Evolutionary conservation across 2,797 vertebrate species (phyloP).

Genomic region (Rhynchonycteris naso): DNA sequence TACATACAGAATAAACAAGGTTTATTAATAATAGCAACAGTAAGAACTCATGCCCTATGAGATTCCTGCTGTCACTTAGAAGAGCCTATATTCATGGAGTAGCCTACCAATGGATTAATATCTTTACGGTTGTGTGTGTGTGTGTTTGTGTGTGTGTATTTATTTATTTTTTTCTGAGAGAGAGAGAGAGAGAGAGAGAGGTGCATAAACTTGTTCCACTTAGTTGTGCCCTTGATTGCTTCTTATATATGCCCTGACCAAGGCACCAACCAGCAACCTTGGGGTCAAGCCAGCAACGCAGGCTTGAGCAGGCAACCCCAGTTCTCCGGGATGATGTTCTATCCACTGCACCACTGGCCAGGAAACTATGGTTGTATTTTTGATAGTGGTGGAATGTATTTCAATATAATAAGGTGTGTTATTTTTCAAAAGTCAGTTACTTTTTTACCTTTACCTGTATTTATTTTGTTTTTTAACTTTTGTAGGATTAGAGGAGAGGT

Average conservation of each 20-base stretch:
- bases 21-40: neutral
- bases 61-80: neutral
- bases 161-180: no score
- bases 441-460: neutral
- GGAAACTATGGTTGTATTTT: neutral
- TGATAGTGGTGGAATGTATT: neutral
- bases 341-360: no score
- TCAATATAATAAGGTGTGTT: neutral
- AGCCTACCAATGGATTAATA: neutral
- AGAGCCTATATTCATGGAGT: neutral
- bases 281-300: no score
- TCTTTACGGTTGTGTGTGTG: neutral
- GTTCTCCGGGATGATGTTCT: no score
- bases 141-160: no score
- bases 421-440: neutral
- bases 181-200: no score
- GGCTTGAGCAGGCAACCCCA: no score
- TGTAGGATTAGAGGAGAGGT: conserved; percentile 6
- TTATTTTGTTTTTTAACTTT: conserved; percentile 17
- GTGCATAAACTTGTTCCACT: no score
- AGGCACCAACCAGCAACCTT: no score
- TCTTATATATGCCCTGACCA: no score
- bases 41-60: neutral
- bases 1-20: neutral
- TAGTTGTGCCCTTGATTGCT: no score